Conservation (phyloP, 2,797 vertebrate genomes). For the Lepus oiostolus region DNA sequence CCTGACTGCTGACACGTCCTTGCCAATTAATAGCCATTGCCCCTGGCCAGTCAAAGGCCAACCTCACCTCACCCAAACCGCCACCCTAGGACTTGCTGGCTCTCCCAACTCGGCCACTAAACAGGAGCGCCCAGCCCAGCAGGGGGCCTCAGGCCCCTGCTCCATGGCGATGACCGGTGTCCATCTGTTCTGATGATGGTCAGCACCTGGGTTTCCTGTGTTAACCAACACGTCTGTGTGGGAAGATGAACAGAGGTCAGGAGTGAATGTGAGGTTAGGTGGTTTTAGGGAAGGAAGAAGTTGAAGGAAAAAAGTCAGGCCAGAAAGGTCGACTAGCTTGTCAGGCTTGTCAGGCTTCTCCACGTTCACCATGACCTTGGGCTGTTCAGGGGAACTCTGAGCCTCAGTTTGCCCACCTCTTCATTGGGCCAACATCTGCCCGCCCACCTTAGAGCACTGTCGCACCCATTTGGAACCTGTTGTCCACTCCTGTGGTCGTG, state of each 20-base stretch:
- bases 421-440: not conserved
- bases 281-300: not conserved
- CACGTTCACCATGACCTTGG: not conserved
- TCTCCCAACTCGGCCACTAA: constrained; percentile 8
- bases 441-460: not conserved
- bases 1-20: not conserved
- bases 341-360: not conserved
- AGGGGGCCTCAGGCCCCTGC: constrained; percentile 66
- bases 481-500: not conserved
- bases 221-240: not conserved
- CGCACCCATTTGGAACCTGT: not conserved
- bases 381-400: not conserved
- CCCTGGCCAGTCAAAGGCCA: not conserved
- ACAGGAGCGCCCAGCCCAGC: constrained; percentile 60
- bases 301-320: not conserved
- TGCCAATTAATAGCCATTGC: not conserved
- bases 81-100: not conserved
- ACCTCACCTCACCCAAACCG: not conserved
- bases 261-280: not conserved
- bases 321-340: not conserved
- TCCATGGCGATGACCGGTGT: not conserved
- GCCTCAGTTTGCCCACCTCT: not conserved
- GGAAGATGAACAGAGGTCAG: not conserved
- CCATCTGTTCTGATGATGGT: not conserved
- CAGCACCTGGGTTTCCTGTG: not conserved